Base-by-base conservation (phyloP, 1,140 invertebrate species). In the Lucilia cuprina region DNA sequence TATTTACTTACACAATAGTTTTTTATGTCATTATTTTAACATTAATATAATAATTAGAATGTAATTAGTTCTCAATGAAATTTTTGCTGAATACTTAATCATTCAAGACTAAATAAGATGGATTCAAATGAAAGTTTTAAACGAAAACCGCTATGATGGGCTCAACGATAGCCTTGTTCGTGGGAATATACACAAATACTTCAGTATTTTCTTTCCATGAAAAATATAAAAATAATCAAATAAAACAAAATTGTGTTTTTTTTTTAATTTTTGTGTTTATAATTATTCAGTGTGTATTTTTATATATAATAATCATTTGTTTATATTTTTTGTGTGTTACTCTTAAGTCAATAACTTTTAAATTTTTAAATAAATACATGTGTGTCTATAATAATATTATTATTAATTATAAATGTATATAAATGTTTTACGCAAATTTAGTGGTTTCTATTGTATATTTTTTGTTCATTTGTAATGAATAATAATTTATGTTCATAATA, bases 401-500 rank as follows among this genome's bases (percentile, higher is more conserved):
- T 41, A 41, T 12, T 19, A 49, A 82, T 82, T 41, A 25, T 83
- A 21, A 25, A 65, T 83, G 82, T 83, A 70, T 55, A 30, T 60
- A 55, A 21, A 50, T 55, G 50, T 55, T 55, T 55, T 55, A 14
- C 12, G 50, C 50, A 41, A 8, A 8, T 55, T 55, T 55, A 17
- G 17, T 55, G 50, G 12, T 55, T 55, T 82, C 10, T 55, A 14
- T 10, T 83, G 30, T 83, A 25, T 70, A n/a, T 70, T 34, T 83
- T 83, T 60, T 60, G 25, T 83, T 83, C 55, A 65, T 83, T 83
- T 83, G 21, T 83, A 70, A 83, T 83, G 82, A 83, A 83, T 83
- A 83, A 83, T 65, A 35, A 82, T 82, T 55, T 60, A 70, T 35
- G 50, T 70, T 41, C 17, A 78, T 49, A 49, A 78, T 21, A 77